Conservation (phyloP, 2,113 vertebrate genomes). For the Takifugu bimaculatus region DNA sequence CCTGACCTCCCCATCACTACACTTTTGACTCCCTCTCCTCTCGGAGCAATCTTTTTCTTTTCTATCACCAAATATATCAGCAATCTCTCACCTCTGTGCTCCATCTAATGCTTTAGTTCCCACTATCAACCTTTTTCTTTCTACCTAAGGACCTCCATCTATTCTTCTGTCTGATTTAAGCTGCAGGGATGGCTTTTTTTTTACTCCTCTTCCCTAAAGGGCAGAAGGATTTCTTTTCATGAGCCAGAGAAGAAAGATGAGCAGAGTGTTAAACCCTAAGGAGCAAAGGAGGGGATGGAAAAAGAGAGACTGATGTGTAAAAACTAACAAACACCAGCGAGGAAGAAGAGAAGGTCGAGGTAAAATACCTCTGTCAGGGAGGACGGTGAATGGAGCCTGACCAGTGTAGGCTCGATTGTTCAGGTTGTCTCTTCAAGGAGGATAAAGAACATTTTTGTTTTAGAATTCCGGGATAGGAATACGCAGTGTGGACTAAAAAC, state of each 20-base stretch:
- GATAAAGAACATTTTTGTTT: not conserved
- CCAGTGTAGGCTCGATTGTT: not conserved
- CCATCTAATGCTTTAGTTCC: slow-evolving; percentile 39
- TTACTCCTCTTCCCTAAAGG: slow-evolving; percentile 60
- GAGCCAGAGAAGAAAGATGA: slow-evolving; percentile 59
- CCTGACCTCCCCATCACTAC: slow-evolving; percentile 24
- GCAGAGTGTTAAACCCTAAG: slow-evolving; percentile 47
- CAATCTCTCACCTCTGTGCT: slow-evolving; percentile 26
- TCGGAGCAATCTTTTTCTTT: slow-evolving; percentile 15
- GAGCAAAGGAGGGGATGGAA: slow-evolving; percentile 32
- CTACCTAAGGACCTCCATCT: slow-evolving; percentile 41
- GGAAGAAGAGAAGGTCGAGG: slow-evolving; percentile 1
- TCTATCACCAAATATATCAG: slow-evolving; percentile 18
- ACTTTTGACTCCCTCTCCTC: slow-evolving; percentile 17
- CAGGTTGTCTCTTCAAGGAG: not conserved
- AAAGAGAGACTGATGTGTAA: slow-evolving; percentile 32
- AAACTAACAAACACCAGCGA: slow-evolving; percentile 30
- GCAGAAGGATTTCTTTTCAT: slow-evolving; percentile 68
- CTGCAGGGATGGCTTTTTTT: slow-evolving; percentile 53
- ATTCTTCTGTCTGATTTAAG: slow-evolving; percentile 57
- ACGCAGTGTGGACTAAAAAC: not conserved
- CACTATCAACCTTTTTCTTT: slow-evolving; percentile 29
- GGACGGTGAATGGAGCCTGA: not conserved
- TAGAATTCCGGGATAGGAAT: not conserved
- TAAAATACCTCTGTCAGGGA: not conserved